Base-by-base conservation (phyloP, 2,797 vertebrate genomes). In the Limnodromus scolopaceus region DNA sequence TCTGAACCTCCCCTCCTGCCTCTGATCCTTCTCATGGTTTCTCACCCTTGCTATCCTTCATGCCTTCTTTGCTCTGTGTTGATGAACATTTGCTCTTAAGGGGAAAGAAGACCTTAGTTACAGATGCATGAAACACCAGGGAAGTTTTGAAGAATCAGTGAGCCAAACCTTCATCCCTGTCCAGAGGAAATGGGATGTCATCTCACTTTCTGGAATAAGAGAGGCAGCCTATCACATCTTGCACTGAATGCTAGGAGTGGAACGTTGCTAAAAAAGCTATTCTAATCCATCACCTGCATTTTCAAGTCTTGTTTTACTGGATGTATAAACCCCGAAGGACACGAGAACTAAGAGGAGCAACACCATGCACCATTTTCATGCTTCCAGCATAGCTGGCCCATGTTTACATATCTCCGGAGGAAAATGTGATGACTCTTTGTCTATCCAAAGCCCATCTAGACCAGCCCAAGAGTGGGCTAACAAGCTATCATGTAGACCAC, bases 61-160 rank as follows among this genome's bases (percentile, higher is more conserved):
- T 2, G 10, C 43, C 54, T 64, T 79, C 85, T 79, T 88, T 94
- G 86, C 81, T 86, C 82, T 93, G 36, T 94, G 83, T 81, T 83
- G 91, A 79, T 90, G 93, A 89, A 88, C 28, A 24, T 94, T 96
- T 92, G 54, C 34, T 80, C 65, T 89, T 72, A 70, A 94, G 61
- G 48, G 65, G 38, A 76, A 92, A 86, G 82, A 96, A 72, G 43
- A 83, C 53, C 82, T 72, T 87, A 94, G 74, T 88, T 88, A 79
- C 32, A 80, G 85, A 76, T 83, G 39, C 39, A 55, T 63, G 81
- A 91, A 89, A 89, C 75, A 55, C 60, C 57, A 90, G 80, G 77
- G 30, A 82, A 70, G 58, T 64, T 94, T 36, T 70, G 92, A 94
- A 94, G 91, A 89, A 87, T 68, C 68, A 83, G 53, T 80, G 27